Conservation (phyloP, 2,113 vertebrate species). For the Colius striatus region DNA sequence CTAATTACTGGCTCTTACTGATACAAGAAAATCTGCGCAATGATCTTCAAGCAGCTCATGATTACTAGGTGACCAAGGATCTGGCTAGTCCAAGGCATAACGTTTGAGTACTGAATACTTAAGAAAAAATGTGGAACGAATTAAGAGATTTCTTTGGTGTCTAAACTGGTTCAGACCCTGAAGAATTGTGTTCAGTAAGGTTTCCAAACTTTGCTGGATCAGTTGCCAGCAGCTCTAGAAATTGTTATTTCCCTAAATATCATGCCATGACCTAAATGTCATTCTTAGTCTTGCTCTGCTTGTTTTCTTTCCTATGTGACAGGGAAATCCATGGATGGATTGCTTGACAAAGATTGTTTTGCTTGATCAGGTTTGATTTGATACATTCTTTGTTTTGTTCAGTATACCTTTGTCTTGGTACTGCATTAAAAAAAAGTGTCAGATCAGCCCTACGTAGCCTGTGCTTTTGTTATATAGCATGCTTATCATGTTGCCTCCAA, state of each 20-base stretch:
- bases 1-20: background rate
- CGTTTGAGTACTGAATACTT: background rate
- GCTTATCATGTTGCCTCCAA: background rate
- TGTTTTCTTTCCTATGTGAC: background rate
- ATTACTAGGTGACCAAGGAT: background rate
- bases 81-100: background rate
- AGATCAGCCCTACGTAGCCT: background rate
- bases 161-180: background rate
- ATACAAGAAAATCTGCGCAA: background rate
- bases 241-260: background rate
- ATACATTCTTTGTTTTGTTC: background rate
- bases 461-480: background rate
- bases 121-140: accelerated
- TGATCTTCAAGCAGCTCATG: background rate
- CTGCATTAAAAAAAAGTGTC: background rate
- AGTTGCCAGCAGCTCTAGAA: background rate
- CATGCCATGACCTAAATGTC: background rate
- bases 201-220: background rate
- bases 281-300: background rate
- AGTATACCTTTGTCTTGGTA: background rate
- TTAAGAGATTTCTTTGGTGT: background rate
- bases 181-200: background rate
- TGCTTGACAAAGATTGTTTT: background rate
- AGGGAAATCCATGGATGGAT: background rate
- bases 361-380: background rate